phyloP scores from a whole-genome alignment of 2,888 invertebrate species.

The Meteorus colon region DNA sequence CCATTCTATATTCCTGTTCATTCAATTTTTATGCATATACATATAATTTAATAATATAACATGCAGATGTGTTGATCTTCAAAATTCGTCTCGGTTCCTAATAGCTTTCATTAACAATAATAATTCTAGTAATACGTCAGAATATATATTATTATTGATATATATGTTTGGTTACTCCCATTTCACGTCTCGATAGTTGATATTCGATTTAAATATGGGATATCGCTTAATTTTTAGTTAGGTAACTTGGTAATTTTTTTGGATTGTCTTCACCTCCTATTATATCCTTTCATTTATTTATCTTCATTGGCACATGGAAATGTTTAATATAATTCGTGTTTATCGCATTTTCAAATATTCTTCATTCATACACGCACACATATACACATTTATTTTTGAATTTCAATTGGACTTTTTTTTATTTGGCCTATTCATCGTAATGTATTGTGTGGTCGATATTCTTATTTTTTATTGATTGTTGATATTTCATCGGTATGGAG shows the following conservation, averaged over 20 bases:
- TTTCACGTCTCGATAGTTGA: neutral
- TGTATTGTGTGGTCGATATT: neutral
- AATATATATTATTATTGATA: slow-evolving; percentile 1
- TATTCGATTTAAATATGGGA: neutral
- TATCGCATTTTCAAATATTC: neutral
- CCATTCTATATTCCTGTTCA: neutral
- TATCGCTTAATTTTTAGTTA: slow-evolving; percentile 18
- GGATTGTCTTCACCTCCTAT: slow-evolving; percentile 38
- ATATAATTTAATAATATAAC: neutral
- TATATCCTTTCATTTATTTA: neutral
- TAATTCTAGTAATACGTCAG: neutral
- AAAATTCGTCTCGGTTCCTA: neutral
- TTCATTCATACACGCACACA: neutral
- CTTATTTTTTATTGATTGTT: neutral
- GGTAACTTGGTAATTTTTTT: slow-evolving; percentile 35
- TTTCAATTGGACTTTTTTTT: neutral
- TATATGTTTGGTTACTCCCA: neutral
- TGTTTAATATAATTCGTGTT: neutral
- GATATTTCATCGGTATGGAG: neutral
- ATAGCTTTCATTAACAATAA: neutral
- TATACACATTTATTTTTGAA: neutral
- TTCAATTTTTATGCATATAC: neutral
- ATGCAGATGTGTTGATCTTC: neutral
- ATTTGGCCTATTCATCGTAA: neutral
- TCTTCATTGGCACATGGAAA: neutral